Evolutionary conservation across 2,888 invertebrate genomes (phyloP).

Genomic region (Cryptocephalus moraei): DNA sequence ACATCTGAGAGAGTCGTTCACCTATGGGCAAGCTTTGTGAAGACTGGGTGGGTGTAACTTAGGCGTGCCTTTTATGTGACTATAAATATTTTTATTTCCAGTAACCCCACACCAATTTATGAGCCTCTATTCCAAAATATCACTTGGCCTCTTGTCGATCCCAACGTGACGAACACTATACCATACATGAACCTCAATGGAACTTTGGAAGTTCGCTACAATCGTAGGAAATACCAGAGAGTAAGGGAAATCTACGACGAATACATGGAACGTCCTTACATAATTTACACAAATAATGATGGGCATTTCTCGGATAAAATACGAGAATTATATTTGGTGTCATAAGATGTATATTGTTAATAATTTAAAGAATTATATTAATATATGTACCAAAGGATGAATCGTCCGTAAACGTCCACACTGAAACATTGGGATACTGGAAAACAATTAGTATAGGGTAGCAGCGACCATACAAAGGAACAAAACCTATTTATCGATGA

Average conservation of each 20-base stretch:
- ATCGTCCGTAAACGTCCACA: too few species aligned
- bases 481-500: too few species aligned
- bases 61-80: too few species aligned
- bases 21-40: constrained; percentile 7
- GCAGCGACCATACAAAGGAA: too few species aligned
- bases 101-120: constrained; percentile 6
- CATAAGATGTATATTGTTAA: too few species aligned
- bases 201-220: constrained; percentile 3
- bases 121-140: not conserved
- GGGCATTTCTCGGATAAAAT: too few species aligned
- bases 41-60: constrained; percentile 1
- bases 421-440: too few species aligned
- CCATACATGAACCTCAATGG: constrained; percentile 5
- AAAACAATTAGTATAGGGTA: too few species aligned
- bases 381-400: too few species aligned
- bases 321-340: too few species aligned
- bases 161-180: not conserved
- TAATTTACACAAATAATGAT: not conserved
- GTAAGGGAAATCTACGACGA: constrained; percentile 5
- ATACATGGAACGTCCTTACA: constrained; percentile 6
- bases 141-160: constrained; percentile 3
- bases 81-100: not conserved
- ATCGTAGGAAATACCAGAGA: constrained; percentile 4
- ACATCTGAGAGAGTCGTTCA: constrained; percentile 1
- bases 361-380: too few species aligned